Percentiles rank a stretch among this genome's conserved stretches.
phyloP scores from a whole-genome alignment of 2,888 invertebrate genomes.

The Leptinotarsa haldemani region DNA sequence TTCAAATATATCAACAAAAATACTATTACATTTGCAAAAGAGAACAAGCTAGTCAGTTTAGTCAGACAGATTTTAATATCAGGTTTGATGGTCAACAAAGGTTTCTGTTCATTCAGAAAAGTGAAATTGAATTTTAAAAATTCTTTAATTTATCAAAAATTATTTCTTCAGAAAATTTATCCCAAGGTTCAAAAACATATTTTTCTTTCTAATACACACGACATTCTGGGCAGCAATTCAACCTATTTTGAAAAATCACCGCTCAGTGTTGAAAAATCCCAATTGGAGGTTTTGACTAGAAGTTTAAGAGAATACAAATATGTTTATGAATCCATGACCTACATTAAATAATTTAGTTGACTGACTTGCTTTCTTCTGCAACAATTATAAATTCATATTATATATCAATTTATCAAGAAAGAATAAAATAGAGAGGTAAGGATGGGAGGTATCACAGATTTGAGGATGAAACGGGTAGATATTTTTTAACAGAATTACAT shows the following conservation, averaged over 20 bases:
- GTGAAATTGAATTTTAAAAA: too few relatives aligned
- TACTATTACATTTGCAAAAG: slow-evolving; percentile 18
- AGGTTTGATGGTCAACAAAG: neutral
- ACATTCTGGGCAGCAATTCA: neutral
- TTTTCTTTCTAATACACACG: neutral
- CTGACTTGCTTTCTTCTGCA: neutral
- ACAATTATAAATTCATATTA: neutral
- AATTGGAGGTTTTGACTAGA: too few relatives aligned
- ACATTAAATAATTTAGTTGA: neutral
- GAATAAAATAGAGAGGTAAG: slow-evolving; percentile 11
- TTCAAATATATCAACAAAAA: slow-evolving; percentile 5
- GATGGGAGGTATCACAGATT: slow-evolving; percentile 57
- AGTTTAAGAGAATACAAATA: too few relatives aligned
- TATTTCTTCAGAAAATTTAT: neutral
- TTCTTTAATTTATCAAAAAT: neutral
- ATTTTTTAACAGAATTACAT: slow-evolving; percentile 39
- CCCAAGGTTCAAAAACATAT: neutral
- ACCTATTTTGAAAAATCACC: neutral
- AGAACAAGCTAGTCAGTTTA: slow-evolving; percentile 19
- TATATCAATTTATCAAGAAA: neutral
- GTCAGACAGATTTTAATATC: slow-evolving; percentile 7
- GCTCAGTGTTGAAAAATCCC: too few relatives aligned
- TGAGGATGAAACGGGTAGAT: slow-evolving; percentile 51
- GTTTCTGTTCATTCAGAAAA: too few relatives aligned
- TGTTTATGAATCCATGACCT: too few relatives aligned